Evolutionary conservation across 2,113 vertebrate genomes (phyloP).

Genomic region (Halcyon malimbica): DNA sequence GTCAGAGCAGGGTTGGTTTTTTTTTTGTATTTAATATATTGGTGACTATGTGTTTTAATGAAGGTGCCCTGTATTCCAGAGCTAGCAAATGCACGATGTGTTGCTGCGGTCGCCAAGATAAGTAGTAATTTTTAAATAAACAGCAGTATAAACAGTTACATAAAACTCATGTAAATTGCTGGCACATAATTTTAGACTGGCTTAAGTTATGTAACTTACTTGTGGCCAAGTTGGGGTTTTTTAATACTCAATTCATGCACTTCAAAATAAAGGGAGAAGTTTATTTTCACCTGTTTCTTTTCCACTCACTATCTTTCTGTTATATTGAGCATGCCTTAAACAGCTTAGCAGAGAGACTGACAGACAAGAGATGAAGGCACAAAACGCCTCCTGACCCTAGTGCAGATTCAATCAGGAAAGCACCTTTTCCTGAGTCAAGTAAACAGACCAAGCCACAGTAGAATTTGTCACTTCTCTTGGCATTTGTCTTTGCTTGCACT

Average conservation of each 20-base stretch:
- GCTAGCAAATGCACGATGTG: constrained; percentile 63
- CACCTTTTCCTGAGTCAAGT: neutral
- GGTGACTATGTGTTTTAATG: constrained; percentile 73
- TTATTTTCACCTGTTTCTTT: constrained; percentile 62
- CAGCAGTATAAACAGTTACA: constrained; percentile 76
- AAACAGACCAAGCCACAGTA: neutral
- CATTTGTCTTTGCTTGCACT: constrained; percentile 1
- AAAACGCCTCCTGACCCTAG: neutral
- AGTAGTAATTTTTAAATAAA: constrained; percentile 78
- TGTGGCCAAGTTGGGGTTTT: constrained; percentile 40
- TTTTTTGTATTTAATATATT: constrained; percentile 71
- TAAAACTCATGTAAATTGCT: constrained; percentile 75
- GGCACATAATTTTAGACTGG: constrained; percentile 71
- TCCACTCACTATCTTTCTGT: neutral
- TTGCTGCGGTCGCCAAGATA: constrained; percentile 72
- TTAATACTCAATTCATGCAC: constrained; percentile 5
- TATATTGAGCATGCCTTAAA: neutral
- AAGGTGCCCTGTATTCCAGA: constrained; percentile 74
- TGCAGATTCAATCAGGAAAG: neutral
- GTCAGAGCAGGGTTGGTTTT: constrained; percentile 16
- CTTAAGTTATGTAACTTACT: constrained; percentile 71
- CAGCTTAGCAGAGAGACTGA: neutral
- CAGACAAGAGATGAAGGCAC: neutral
- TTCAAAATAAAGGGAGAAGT: constrained; percentile 32
- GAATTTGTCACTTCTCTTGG: constrained; percentile 21